Evolutionary conservation across 2,888 invertebrate species (phyloP).

Genomic region (Agrotis puta): DNA sequence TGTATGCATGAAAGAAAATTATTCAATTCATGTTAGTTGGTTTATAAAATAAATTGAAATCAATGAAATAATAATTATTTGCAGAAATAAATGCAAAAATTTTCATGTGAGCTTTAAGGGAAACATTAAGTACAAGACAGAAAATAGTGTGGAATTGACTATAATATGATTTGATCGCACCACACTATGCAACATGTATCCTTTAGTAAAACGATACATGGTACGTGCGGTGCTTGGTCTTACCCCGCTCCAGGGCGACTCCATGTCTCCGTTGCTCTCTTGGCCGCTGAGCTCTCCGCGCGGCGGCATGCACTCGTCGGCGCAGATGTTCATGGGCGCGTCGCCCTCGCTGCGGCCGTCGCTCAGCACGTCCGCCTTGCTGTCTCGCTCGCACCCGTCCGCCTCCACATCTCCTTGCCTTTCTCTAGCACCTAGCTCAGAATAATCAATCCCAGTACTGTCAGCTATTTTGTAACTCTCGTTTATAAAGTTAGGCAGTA

Average conservation of each 20-base stretch:
- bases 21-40: conserved; percentile 31
- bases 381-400: conserved; percentile 78
- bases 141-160: not conserved
- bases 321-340: conserved; percentile 93
- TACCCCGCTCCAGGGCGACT: conserved; percentile 94
- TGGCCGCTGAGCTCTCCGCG: conserved; percentile 96
- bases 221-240: conserved; percentile 61
- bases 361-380: conserved; percentile 84
- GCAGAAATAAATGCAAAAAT: conserved; percentile 16
- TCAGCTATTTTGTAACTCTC: conserved; percentile 88
- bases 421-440: conserved; percentile 73
- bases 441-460: conserved; percentile 79
- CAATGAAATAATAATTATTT: conserved; percentile 5
- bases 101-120: conserved; percentile 1
- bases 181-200: no score
- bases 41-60: conserved; percentile 30
- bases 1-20: conserved; percentile 51
- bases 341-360: conserved; percentile 81
- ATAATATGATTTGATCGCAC: no score
- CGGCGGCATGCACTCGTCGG: conserved; percentile 97
- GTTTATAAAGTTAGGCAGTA: conserved; percentile 87
- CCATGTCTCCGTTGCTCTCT: conserved; percentile 96
- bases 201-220: no score
- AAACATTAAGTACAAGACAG: conserved; percentile 15
- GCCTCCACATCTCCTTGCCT: conserved; percentile 68